These are phyloP conservation scores for Pseudomyrmex flavicornis DNA, from an alignment of 1,140 invertebrate species.

Conservation along the genomic window DNA sequence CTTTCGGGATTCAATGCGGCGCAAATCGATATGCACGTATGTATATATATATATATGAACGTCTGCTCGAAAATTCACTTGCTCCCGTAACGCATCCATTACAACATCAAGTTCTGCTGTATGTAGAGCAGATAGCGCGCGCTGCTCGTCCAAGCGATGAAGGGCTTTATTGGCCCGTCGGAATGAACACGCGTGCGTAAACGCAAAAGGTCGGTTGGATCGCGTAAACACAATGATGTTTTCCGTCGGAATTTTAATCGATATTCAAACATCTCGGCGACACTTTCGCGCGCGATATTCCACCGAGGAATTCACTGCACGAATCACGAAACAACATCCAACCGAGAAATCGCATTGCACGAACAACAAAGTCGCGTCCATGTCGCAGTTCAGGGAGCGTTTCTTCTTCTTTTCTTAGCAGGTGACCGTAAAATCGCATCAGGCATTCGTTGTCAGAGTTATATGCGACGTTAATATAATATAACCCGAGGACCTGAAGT, in stretches of 20 bases:
- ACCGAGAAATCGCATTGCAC: background rate
- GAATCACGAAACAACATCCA: background rate
- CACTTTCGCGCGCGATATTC: background rate
- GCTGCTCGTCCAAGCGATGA: constrained; percentile 27
- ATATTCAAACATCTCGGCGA: constrained; percentile 20
- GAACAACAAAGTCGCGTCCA: background rate
- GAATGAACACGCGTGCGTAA: constrained; percentile 40
- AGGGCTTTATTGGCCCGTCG: constrained; percentile 39
- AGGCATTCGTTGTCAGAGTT: constrained; percentile 38
- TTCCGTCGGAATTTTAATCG: constrained; percentile 37
- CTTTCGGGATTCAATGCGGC: constrained; percentile 19
- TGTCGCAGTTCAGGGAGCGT: background rate
- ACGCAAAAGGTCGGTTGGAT: background rate
- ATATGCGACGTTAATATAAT: constrained; percentile 65
- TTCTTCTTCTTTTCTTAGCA: background rate
- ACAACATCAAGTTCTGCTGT: constrained; percentile 54
- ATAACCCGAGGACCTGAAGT: constrained; percentile 35
- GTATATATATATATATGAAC: background rate
- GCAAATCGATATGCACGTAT: constrained; percentile 31
- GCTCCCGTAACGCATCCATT: constrained; percentile 47
- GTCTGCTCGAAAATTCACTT: constrained; percentile 24
- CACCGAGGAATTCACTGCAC: background rate
- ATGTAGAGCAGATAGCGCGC: constrained; percentile 51
- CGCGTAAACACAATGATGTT: constrained; percentile 39
- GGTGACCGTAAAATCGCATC: constrained; percentile 69